Percentiles rank a stretch among this genome's conserved stretches.
phyloP scores from a whole-genome alignment of 2,797 vertebrate genomes.

The Platyrinchus mystaceus region DNA sequence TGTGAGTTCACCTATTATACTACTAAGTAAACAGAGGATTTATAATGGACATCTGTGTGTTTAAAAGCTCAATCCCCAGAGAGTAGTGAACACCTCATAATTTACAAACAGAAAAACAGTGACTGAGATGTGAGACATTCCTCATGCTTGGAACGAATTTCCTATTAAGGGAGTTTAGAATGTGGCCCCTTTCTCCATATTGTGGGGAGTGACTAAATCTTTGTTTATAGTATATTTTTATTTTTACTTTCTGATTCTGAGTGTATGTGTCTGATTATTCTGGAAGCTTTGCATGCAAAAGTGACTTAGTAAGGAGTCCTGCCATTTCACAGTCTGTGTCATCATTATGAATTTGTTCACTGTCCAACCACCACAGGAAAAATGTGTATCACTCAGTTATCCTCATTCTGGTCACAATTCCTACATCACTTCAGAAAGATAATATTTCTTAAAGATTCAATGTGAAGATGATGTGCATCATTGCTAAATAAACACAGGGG shows the following conservation, averaged over 20 bases:
- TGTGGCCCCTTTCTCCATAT: background rate
- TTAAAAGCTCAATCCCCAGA: background rate
- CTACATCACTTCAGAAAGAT: background rate
- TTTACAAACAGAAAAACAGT: background rate
- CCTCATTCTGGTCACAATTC: background rate
- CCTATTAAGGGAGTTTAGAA: background rate
- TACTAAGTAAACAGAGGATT: conserved; percentile 60
- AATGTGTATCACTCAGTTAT: background rate
- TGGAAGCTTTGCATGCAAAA: background rate
- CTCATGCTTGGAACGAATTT: conserved; percentile 30
- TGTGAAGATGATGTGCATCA: background rate
- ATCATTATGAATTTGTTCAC: background rate
- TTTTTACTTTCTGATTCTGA: background rate
- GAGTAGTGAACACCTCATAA: background rate
- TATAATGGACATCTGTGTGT: conserved; percentile 34
- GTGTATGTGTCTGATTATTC: background rate
- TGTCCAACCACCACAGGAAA: background rate
- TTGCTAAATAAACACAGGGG: background rate
- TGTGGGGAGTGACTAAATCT: background rate
- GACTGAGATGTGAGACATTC: background rate
- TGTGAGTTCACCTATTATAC: conserved; percentile 46
- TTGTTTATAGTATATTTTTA: background rate
- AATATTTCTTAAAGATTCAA: background rate
- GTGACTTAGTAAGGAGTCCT: background rate
- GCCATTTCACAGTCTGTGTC: background rate